Conservation (phyloP, 2,888 invertebrate genomes). For the Tenthredo scrophulariae region DNA sequence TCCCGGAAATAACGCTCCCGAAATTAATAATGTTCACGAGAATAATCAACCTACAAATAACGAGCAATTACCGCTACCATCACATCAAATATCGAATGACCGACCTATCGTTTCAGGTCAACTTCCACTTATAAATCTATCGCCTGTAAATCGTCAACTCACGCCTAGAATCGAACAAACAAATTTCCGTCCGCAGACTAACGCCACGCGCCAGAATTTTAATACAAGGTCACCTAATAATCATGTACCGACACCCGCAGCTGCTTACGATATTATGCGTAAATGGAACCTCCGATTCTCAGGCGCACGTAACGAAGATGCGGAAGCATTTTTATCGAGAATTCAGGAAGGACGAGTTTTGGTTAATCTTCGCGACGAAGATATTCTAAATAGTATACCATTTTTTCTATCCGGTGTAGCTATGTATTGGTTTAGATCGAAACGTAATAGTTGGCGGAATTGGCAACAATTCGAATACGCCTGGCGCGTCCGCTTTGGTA, state of each 20-base stretch:
- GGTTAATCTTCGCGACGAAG: neutral
- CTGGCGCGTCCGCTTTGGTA: neutral
- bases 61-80: no score
- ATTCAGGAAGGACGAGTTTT: neutral
- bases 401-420: neutral
- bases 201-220: no score
- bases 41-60: no score
- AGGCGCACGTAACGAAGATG: neutral
- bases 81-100: no score
- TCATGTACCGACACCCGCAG: neutral
- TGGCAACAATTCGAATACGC: neutral
- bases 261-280: neutral
- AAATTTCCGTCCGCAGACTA: no score
- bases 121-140: no score
- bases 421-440: neutral
- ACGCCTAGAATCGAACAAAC: no score
- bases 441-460: neutral
- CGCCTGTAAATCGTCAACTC: no score
- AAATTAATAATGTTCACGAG: no score
- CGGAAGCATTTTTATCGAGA: neutral
- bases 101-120: no score
- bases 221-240: neutral
- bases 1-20: neutral
- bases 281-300: neutral
- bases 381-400: neutral